Evolutionary conservation across 2,888 invertebrate genomes (phyloP).

Genomic region (Pycnomerus fuliginosus): DNA sequence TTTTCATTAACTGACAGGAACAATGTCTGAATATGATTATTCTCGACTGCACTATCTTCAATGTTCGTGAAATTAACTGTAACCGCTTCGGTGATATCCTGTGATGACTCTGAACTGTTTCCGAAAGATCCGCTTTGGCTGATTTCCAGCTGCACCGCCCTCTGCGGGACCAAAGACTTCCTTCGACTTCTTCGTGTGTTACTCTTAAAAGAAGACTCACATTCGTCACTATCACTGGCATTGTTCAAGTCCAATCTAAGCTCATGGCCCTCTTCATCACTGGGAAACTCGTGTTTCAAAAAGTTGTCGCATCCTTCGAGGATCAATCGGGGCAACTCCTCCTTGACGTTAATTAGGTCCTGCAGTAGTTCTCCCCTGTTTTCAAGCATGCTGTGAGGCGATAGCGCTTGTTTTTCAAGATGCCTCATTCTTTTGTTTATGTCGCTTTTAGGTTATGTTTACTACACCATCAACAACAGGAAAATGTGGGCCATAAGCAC

Average conservation of each 20-base stretch:
- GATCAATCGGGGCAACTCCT: constrained; percentile 31
- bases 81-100: constrained; percentile 33
- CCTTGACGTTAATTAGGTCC: constrained; percentile 33
- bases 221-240: constrained; percentile 33
- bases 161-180: constrained; percentile 45
- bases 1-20: constrained; percentile 1
- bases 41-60: not conserved
- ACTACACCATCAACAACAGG: not conserved
- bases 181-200: constrained; percentile 40
- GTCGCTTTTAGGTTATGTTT: constrained; percentile 11
- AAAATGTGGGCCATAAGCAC: no score
- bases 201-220: constrained; percentile 8
- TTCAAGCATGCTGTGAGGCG: not conserved
- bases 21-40: not conserved
- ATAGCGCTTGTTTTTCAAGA: constrained; percentile 5
- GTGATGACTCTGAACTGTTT: constrained; percentile 43
- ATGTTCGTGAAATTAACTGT: constrained; percentile 1
- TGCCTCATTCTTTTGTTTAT: constrained; percentile 18
- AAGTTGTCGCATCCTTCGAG: constrained; percentile 28
- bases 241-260: constrained; percentile 28
- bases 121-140: constrained; percentile 35
- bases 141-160: constrained; percentile 40
- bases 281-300: constrained; percentile 30
- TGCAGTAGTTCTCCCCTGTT: not conserved
- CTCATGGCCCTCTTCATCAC: constrained; percentile 31